Percentiles rank a stretch among this genome's conserved stretches.
phyloP scores from a whole-genome alignment of 2,888 invertebrate genomes.

The Dione juno region DNA sequence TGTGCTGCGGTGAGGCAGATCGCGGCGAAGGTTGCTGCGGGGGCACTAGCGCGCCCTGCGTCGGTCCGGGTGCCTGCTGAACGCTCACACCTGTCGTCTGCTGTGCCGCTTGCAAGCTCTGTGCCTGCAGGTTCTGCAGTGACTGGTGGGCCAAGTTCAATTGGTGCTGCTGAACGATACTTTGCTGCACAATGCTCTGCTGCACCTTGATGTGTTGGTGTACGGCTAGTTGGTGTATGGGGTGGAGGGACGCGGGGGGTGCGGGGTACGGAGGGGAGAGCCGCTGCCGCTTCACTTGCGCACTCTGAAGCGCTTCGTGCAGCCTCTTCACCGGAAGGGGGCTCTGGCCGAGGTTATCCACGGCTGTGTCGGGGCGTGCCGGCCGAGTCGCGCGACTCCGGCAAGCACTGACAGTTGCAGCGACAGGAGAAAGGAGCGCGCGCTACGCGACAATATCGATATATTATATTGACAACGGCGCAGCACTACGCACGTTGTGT shows the following conservation, averaged over 20 bases:
- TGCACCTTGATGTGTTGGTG: slow-evolving; percentile 80
- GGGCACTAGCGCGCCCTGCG: slow-evolving; percentile 75
- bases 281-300: slow-evolving; percentile 85
- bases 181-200: slow-evolving; percentile 78
- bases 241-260: slow-evolving; percentile 74
- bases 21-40: slow-evolving; percentile 71
- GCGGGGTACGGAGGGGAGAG: slow-evolving; percentile 84
- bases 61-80: slow-evolving; percentile 71
- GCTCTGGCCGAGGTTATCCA: slow-evolving; percentile 83
- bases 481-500: slow-evolving; percentile 61
- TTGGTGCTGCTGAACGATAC: slow-evolving; percentile 79
- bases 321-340: slow-evolving; percentile 84
- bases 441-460: slow-evolving; percentile 68
- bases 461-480: slow-evolving; percentile 64
- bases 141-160: slow-evolving; percentile 78
- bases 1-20: slow-evolving; percentile 73
- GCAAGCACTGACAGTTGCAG: slow-evolving; percentile 79
- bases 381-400: slow-evolving; percentile 82
- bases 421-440: slow-evolving; percentile 73
- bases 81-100: slow-evolving; percentile 65
- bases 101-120: slow-evolving; percentile 63
- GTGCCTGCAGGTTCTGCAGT: slow-evolving; percentile 72
- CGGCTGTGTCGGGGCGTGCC: slow-evolving; percentile 82
- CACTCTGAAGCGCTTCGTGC: slow-evolving; percentile 85
- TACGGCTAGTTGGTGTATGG: slow-evolving; percentile 77